Evolutionary conservation across 1,140 invertebrate species (phyloP).

Genomic region (Nephila pilipes): DNA sequence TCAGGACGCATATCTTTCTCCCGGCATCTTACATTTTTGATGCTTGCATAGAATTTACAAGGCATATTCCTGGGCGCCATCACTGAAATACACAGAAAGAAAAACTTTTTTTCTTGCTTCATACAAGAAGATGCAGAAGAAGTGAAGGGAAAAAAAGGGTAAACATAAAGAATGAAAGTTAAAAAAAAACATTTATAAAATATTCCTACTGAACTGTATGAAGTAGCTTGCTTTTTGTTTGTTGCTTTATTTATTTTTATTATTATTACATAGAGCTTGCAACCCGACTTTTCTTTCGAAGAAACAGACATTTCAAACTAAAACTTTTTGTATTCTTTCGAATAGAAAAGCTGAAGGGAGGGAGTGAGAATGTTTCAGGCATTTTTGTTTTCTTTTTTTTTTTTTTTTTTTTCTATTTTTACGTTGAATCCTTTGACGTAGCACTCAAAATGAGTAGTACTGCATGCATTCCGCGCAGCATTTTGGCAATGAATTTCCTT

Average conservation of each 20-base stretch:
- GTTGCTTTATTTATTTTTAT: slow-evolving; percentile 11
- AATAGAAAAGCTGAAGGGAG: slow-evolving; percentile 17
- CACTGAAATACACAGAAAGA: background rate
- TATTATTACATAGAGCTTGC: slow-evolving; percentile 35
- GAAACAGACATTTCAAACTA: slow-evolving; percentile 35
- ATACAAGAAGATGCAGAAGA: background rate
- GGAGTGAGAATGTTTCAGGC: background rate
- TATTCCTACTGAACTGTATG: slow-evolving; percentile 15
- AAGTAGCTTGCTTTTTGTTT: slow-evolving; percentile 31
- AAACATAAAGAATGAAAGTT: background rate
- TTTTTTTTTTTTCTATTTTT: background rate
- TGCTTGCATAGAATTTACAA: slow-evolving; percentile 35
- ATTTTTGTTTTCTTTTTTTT: background rate
- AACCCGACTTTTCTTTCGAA: slow-evolving; percentile 35
- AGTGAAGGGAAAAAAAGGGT: background rate
- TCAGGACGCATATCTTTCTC: background rate
- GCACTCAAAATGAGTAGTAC: slow-evolving; percentile 34
- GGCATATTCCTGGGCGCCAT: slow-evolving; percentile 8
- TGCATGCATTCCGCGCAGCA: slow-evolving; percentile 21
- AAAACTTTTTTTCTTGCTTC: slow-evolving; percentile 16
- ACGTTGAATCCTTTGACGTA: slow-evolving; percentile 31
- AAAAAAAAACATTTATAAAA: slow-evolving; percentile 36
- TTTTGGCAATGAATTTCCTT: background rate
- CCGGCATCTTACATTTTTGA: slow-evolving; percentile 17
- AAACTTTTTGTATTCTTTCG: slow-evolving; percentile 24